Evolutionary conservation across 2,797 vertebrate genomes (phyloP), one percentile per base, ranked within the genome.

Genomic region (Catostomus latipinnis): DNA sequence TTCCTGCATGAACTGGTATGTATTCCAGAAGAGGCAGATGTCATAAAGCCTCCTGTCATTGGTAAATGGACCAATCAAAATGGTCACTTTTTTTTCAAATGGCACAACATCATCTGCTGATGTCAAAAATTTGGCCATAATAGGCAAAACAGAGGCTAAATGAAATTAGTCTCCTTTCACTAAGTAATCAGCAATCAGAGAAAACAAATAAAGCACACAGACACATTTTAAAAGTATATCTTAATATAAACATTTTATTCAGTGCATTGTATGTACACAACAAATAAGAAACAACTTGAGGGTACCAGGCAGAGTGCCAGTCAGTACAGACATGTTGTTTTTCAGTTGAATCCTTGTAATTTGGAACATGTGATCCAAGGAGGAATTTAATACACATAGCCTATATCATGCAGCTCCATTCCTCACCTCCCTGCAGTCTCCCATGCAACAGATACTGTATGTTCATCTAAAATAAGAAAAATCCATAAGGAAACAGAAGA

Each of bases 191-290:
- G 50, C 10, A 6, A 54, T 1, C 50, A 77, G 5, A 10, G 13
- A 81, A 77, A 0, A 16, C 6, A 82, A 76, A 90, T 89, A 79
- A 88, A 86, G 78, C 80, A 88, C 83, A 82, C 87, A 87, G 86
- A 93, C 88, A 87, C 90, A 87, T 93, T 95, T 96, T 95, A 96
- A 96, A 97, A 96, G 93, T 94, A 95, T 94, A 95, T 93, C 93
- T 95, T 96, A 94, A 95, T 98, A 98, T 95, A 99, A 98, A 98
- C 94, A 93, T 96, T 98, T 97, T 95, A 97, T 98, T 99, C 93
- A 95, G 96, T 99, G 96, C 96, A 95, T 97, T 94, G 96, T 94
- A 96, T 96, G 95, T 97, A 95, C 97, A 98, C 96, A 97, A 98
- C 96, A 98, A 96, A 97, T 97, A 97, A 94, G 96, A 96, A 98